These are phyloP conservation scores for Heteractis magnifica DNA, from an alignment of 92 coral and sea anemone genomes.

Conservation along the genomic window DNA sequence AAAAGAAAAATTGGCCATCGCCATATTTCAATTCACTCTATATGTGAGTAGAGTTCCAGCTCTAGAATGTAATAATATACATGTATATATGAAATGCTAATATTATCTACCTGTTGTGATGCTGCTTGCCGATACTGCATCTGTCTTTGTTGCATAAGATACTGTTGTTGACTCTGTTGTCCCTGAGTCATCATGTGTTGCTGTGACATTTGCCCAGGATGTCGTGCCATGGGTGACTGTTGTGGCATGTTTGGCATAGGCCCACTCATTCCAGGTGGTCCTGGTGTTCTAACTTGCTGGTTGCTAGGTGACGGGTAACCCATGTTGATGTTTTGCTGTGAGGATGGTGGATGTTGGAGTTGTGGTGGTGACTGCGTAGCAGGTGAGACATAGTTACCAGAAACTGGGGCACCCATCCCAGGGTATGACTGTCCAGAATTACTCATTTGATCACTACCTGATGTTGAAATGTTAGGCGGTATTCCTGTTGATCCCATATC, in stretches of 20 bases:
- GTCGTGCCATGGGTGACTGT: slow-evolving; percentile 71
- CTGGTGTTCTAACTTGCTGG: slow-evolving; percentile 55
- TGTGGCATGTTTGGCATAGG: slow-evolving; percentile 56
- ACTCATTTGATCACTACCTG: slow-evolving; percentile 48
- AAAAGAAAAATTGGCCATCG: no score
- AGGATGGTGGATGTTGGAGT: slow-evolving; percentile 77
- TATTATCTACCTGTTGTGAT: slow-evolving; percentile 69
- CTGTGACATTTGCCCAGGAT: slow-evolving; percentile 68
- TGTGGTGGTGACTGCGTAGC: slow-evolving; percentile 75
- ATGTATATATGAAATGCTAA: background rate
- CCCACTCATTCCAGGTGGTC: slow-evolving; percentile 61
- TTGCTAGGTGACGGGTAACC: slow-evolving; percentile 63
- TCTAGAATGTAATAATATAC: background rate
- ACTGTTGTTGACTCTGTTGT: slow-evolving; percentile 83
- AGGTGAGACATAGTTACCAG: slow-evolving; percentile 48
- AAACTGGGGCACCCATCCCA: slow-evolving; percentile 59
- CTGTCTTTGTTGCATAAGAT: slow-evolving; percentile 84
- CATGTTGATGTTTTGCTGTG: slow-evolving; percentile 48
- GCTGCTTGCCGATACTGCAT: slow-evolving; percentile 77
- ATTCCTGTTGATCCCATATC: slow-evolving; percentile 48
- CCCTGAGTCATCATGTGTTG: slow-evolving; percentile 80
- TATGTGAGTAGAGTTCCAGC: no score
- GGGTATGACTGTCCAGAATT: slow-evolving; percentile 42
- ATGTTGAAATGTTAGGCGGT: slow-evolving; percentile 36
- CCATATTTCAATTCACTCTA: no score